Percentiles rank a stretch among this genome's conserved stretches.
Conservation (phyloP, 1,140 invertebrate genomes). For the Hylaeus volcanicus region DNA sequence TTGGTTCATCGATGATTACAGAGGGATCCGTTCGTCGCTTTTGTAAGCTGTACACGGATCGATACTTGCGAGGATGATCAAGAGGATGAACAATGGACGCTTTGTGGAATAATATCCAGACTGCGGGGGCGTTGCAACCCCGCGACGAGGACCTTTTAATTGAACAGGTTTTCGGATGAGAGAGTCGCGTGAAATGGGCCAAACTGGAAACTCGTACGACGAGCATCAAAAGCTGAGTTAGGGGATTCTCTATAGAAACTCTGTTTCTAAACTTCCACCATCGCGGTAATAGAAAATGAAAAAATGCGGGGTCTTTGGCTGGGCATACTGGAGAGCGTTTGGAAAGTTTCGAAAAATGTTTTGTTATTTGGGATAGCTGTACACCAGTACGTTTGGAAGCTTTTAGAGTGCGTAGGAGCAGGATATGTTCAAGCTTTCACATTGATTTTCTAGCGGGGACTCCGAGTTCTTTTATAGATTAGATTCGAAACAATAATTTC, state of each 20-base stretch:
- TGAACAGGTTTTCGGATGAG: background rate
- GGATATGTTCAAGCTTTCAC: too few relatives aligned
- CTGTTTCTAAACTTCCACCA: background rate
- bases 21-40: background rate
- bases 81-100: background rate
- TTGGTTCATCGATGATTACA: conserved; percentile 31
- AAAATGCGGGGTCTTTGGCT: background rate
- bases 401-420: too few relatives aligned
- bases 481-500: too few relatives aligned
- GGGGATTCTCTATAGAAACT: background rate
- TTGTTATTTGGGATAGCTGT: too few relatives aligned
- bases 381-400: too few relatives aligned
- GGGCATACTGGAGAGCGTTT: too few relatives aligned
- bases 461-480: too few relatives aligned
- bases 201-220: background rate
- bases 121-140: background rate
- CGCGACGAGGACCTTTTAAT: background rate
- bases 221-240: background rate
- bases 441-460: too few relatives aligned
- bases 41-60: background rate
- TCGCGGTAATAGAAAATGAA: background rate
- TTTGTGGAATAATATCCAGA: conserved; percentile 28
- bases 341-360: too few relatives aligned
- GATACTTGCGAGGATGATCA: background rate
- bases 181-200: background rate